Base-by-base conservation (phyloP, 1,140 invertebrate genomes). In the Dinoponera quadriceps region DNA sequence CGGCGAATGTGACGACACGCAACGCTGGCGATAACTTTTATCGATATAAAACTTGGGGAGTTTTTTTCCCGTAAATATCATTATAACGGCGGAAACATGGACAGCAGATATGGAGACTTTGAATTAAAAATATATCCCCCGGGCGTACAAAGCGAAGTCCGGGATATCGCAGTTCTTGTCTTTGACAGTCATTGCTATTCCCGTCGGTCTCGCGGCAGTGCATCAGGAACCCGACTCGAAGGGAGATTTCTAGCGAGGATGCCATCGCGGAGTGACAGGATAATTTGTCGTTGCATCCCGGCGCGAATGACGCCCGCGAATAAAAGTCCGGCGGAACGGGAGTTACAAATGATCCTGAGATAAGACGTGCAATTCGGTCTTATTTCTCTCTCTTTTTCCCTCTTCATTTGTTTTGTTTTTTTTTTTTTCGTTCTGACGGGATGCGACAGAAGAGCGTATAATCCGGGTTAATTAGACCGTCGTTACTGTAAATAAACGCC, bases 391-490 rank as follows among this genome's bases (percentile, higher is more conserved):
- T 11, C 38, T 44, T 44, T 44, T 11, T 44, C 38, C n/a, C 38
- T 44, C 38, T 44, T 44, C 7, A n/a, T n/a, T 7, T 33, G 7
- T 33, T 7, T 2, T 33, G 2, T 7, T 7, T 33, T 7, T 33
- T 7, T 3, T 7, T 33, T 7, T 2, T 9, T 44, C 7, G 9
- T 7, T 18, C 11, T 4, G n/a, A 20, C 22, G 55, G n/a, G 27
- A 13, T 48, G 29, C 20, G 16, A n/a, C n/a, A 1, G 63, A 65
- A 38, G 59, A 63, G 13, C 33, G n/a, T 20, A 29, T 81, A 84
- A 84, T 84, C 82, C 49, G 22, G 49, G 75, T 82, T 84, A 84
- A 84, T 84, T 84, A 81, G 75, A 81, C 65, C 59, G 65, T 57
- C 59, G 81, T 84, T 84, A 84, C 51, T 48, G 65, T 80, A 80